Conservation (phyloP, 2,888 invertebrate genomes). For the Chromoteleia sp. region DNA sequence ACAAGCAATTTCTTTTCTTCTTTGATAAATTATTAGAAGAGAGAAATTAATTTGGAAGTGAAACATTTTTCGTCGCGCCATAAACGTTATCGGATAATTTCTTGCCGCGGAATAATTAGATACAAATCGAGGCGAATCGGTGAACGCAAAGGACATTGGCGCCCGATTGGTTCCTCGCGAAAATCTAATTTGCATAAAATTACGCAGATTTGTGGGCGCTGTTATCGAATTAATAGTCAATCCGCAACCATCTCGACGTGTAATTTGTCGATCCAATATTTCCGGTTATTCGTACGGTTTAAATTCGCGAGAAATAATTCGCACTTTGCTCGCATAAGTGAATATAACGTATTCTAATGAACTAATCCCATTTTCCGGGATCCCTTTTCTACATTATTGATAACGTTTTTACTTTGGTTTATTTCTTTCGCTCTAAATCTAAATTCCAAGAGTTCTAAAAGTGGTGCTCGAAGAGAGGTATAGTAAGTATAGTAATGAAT, state of each 20-base stretch:
- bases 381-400: constrained; percentile 19
- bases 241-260: constrained; percentile 40
- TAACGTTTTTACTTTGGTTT: constrained; percentile 33
- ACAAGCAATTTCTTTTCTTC: background rate
- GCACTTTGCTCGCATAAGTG: constrained; percentile 1
- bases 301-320: constrained; percentile 1
- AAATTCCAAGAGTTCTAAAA: constrained; percentile 41
- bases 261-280: constrained; percentile 21
- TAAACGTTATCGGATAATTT: constrained; percentile 29
- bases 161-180: constrained; percentile 40
- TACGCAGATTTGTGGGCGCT: constrained; percentile 35
- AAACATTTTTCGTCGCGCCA: background rate
- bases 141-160: constrained; percentile 34
- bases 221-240: constrained; percentile 64
- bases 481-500: constrained; percentile 34
- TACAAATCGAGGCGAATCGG: constrained; percentile 9
- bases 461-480: constrained; percentile 19
- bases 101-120: constrained; percentile 41
- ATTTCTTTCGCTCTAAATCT: constrained; percentile 31
- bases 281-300: constrained; percentile 4
- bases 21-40: constrained; percentile 1
- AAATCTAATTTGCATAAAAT: constrained; percentile 66
- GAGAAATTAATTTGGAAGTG: background rate
- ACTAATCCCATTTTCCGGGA: constrained; percentile 18
- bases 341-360: constrained; percentile 40